phyloP scores from a whole-genome alignment of 2,888 invertebrate genomes.

The Tolmerus cingulatus region DNA sequence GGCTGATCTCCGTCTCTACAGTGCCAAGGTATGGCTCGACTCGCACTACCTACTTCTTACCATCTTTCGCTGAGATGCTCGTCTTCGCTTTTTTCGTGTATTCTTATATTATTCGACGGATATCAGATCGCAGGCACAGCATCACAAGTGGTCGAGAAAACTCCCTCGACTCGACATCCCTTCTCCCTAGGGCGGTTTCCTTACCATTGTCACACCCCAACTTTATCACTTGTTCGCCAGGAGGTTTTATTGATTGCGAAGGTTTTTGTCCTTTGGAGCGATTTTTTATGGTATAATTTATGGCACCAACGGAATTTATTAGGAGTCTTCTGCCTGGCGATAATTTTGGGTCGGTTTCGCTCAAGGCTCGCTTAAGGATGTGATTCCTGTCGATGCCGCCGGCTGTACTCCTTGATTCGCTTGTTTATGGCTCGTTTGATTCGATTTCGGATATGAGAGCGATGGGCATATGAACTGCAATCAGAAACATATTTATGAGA shows the following conservation, averaged over 20 bases:
- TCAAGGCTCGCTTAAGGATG: neutral
- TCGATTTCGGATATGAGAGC: neutral
- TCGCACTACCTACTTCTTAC: neutral
- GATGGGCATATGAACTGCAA: neutral
- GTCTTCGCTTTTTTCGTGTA: neutral
- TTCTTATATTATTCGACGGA: neutral
- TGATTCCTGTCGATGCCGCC: neutral
- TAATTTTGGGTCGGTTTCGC: neutral
- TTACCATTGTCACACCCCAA: neutral
- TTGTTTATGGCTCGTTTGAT: neutral
- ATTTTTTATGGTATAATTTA: neutral
- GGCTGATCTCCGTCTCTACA: neutral
- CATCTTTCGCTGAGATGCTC: neutral
- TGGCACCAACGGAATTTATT: neutral
- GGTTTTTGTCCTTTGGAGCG: neutral
- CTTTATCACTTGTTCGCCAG: neutral
- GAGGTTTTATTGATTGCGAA: constrained; percentile 3
- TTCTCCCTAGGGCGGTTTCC: neutral
- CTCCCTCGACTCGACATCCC: neutral
- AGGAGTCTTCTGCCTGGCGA: neutral
- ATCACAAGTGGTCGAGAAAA: neutral
- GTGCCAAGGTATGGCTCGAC: neutral
- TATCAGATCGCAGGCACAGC: neutral
- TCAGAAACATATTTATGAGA: neutral
- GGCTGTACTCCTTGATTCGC: neutral